Evolutionary conservation across 2,888 invertebrate genomes (phyloP), one percentile per base, ranked within the genome.

Genomic region (Limenitis camilla): DNA sequence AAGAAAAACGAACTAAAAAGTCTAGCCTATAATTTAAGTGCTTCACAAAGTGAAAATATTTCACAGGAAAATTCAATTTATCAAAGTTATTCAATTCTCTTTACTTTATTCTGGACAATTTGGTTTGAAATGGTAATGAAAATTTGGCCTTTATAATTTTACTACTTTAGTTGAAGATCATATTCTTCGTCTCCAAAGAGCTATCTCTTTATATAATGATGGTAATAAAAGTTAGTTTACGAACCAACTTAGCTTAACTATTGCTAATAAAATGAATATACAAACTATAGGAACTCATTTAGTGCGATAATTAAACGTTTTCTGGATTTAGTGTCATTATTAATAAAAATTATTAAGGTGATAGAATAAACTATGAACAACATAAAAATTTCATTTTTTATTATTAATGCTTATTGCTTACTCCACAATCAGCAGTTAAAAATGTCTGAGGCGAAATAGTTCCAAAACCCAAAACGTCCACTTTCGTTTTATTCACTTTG

Each of bases 181-280:
- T 49, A 49, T 41, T 41, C 30, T 30, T 10, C 38, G 10, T 32
- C 42, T 39, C 42, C n/a, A 31, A 41, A 49, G 38, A 32, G 31
- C 28, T 35, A 27, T 36, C 36, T 32, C 9, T 36, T 42, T 36
- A 42, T 49, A 42, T 49, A 49, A 42, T 42, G 36, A 49, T 49
- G 10, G 27, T 38, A 27, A 28, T 42, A 49, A 42, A 49, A 38
- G 42, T 38, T 10, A 38, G 9, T 49, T 10, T 8, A 10, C 38
- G 27, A 38, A 38, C 11, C 11, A 42, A 38, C 49, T 42, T 31
- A 42, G 11, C 6, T 49, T 19, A 30, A 40, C 32, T 10, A 32
- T 39, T n/a, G 27, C 30, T 27, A 40, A 40, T 40, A 32, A 40
- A 40, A 32, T 40, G 2, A 5, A 39, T 39, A 39, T 10, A 47